phyloP scores from a whole-genome alignment of 1,140 invertebrate genomes.

The Zaprionus ornatus region DNA sequence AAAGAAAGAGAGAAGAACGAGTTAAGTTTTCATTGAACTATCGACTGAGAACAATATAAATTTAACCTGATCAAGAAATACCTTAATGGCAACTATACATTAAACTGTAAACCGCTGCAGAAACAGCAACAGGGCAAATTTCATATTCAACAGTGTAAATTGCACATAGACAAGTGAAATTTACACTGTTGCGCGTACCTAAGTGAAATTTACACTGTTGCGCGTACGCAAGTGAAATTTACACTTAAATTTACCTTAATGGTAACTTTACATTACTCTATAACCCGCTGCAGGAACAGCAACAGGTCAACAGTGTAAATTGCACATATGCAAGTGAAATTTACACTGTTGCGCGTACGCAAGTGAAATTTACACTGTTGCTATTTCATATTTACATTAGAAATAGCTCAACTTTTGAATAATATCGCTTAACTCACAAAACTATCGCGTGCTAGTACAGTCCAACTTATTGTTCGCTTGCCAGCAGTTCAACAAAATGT shows the following conservation, averaged over 20 bases:
- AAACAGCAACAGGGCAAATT: not conserved
- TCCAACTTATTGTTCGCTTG: not conserved
- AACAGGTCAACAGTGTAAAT: not conserved
- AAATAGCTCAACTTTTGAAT: not conserved
- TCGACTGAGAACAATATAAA: not conserved
- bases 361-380: not conserved
- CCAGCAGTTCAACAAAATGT: not conserved
- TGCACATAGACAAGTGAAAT: too few relatives aligned
- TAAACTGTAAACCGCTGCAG: not conserved
- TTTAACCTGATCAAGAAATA: not conserved
- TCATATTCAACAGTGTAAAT: not conserved
- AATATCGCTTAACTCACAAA: not conserved
- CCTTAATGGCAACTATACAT: not conserved
- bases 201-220: too few relatives aligned
- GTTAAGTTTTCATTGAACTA: not conserved
- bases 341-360: too few relatives aligned
- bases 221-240: too few relatives aligned
- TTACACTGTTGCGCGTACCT: too few relatives aligned
- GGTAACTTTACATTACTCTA: not conserved
- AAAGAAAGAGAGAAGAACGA: not conserved
- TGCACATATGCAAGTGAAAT: not conserved
- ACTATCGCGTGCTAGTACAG: not conserved
- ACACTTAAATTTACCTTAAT: not conserved
- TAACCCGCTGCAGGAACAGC: not conserved
- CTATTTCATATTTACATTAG: not conserved